These are phyloP conservation scores for Lateolabrax maculatus DNA, from an alignment of 2,797 vertebrate genomes.

Conservation along the genomic window DNA sequence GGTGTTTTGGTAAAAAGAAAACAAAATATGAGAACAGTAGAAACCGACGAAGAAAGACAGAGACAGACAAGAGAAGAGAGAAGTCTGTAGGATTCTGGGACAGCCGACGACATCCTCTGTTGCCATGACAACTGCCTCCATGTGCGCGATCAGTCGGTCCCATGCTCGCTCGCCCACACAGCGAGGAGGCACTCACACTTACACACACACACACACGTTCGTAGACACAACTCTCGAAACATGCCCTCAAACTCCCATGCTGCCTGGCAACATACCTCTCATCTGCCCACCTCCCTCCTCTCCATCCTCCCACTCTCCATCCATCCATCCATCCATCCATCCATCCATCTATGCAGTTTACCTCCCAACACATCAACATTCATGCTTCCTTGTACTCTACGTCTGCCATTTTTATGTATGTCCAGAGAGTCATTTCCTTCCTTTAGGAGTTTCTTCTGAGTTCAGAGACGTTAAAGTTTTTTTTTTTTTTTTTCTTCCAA, in stretches of 20 bases:
- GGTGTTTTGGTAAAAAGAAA: slow-evolving; percentile 18
- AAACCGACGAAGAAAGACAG: slow-evolving; percentile 19
- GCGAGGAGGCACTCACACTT: slow-evolving; percentile 19
- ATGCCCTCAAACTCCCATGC: slow-evolving; percentile 73
- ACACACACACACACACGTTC: slow-evolving; percentile 30
- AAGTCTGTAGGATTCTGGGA: slow-evolving; percentile 71
- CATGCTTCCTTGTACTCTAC: neutral
- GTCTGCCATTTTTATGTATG: slow-evolving; percentile 11
- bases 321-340: slow-evolving; percentile 15
- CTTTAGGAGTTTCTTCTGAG: neutral
- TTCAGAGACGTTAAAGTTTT: neutral
- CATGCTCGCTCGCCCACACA: slow-evolving; percentile 72
- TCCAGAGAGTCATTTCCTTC: neutral
- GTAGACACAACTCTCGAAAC: slow-evolving; percentile 65
- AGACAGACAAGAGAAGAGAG: slow-evolving; percentile 6
- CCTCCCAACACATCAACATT: slow-evolving; percentile 33
- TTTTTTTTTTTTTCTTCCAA: too few relatives aligned
- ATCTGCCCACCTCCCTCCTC: slow-evolving; percentile 47
- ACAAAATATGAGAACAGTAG: neutral
- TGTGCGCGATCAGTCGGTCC: slow-evolving; percentile 70
- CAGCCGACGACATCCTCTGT: slow-evolving; percentile 78
- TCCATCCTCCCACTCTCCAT: slow-evolving; percentile 45
- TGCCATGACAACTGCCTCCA: slow-evolving; percentile 83
- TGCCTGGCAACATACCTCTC: slow-evolving; percentile 68
- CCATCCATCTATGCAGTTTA: slow-evolving; percentile 27